Evolutionary conservation across 2,888 invertebrate genomes (phyloP).

Genomic region (Himalopsyche japonica): DNA sequence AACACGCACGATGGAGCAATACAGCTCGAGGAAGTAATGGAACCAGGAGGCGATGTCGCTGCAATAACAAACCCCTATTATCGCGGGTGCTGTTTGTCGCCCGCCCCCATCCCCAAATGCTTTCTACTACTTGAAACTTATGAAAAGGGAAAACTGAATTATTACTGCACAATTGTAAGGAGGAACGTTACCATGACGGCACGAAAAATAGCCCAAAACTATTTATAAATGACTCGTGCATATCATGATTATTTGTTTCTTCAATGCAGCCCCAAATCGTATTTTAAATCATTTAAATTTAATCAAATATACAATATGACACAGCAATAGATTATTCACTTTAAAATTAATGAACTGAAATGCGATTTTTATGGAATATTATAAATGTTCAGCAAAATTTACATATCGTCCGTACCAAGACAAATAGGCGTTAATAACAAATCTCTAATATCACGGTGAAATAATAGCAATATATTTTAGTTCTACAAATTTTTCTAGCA

Average conservation of each 20-base stretch:
- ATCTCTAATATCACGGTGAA: too few species aligned
- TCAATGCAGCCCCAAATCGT: not conserved
- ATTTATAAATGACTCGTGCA: not conserved
- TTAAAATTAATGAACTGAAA: too few species aligned
- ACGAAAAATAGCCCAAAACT: not conserved
- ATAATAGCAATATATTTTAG: too few species aligned
- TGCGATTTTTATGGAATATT: too few species aligned
- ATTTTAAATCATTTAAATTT: too few species aligned
- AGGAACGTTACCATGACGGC: not conserved
- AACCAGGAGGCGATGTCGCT: not conserved
- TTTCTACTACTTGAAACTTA: not conserved
- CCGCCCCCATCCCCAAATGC: not conserved
- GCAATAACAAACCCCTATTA: not conserved
- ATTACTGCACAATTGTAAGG: not conserved
- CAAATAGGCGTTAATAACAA: too few species aligned
- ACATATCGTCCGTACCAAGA: too few species aligned
- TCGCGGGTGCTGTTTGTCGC: not conserved
- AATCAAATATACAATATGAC: too few species aligned
- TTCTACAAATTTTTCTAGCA: too few species aligned
- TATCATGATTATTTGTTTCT: not conserved
- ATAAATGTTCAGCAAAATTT: too few species aligned
- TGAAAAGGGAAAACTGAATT: not conserved
- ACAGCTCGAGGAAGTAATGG: not conserved
- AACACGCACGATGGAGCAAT: constrained; percentile 27
- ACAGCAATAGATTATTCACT: too few species aligned